A percentile compares a stretch with the other conserved stretches of the same genome.
phyloP scores from a whole-genome alignment of 2,888 invertebrate genomes.

The Cerastis rubricosa region DNA sequence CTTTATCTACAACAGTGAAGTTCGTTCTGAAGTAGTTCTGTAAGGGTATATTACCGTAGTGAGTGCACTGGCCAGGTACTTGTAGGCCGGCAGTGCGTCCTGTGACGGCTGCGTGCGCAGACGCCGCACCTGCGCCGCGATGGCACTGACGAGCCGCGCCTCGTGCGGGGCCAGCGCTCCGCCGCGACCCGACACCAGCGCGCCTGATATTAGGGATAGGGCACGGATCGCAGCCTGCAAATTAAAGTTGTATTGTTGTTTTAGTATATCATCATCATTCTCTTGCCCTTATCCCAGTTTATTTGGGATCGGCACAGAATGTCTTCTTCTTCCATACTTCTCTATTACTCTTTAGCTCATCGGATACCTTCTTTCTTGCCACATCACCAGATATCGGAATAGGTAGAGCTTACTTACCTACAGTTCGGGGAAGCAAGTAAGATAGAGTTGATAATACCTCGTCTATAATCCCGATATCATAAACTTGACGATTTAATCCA shows the following conservation, averaged over 20 bases:
- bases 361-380: no score
- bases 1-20: neutral
- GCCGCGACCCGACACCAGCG: conserved; percentile 90
- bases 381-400: no score
- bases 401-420: no score
- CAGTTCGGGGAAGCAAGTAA: no score
- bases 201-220: conserved; percentile 93
- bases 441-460: no score
- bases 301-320: no score
- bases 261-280: neutral
- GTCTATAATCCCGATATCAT: no score
- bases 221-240: conserved; percentile 89
- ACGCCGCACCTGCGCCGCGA: conserved; percentile 92
- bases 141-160: conserved; percentile 92
- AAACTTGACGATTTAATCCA: no score
- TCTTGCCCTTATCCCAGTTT: no score
- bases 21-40: neutral
- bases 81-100: conserved; percentile 84
- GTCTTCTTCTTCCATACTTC: no score
- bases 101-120: conserved; percentile 79
- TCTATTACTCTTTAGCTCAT: no score
- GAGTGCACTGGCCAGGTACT: conserved; percentile 83
- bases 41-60: conserved; percentile 76
- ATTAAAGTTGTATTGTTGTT: neutral
- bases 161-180: conserved; percentile 90